Evolutionary conservation across 2,797 vertebrate genomes (phyloP).

Genomic region (Amniataba percoides): DNA sequence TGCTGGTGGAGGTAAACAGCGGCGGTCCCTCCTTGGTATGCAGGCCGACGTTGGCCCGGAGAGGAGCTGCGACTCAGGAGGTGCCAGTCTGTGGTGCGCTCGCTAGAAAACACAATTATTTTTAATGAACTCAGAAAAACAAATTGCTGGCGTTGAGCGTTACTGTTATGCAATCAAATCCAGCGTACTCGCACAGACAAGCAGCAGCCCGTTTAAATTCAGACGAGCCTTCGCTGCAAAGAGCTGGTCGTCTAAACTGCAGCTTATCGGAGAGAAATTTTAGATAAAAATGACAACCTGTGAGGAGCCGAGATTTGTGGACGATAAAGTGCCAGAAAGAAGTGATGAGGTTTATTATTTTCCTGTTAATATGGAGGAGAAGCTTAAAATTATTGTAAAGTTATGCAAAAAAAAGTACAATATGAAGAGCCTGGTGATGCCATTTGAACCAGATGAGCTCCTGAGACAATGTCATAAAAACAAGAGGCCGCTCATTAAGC

Average conservation of each 20-base stretch:
- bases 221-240: constrained; percentile 32
- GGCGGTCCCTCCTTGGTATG: too few species aligned
- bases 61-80: constrained; percentile 64
- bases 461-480: neutral
- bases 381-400: neutral
- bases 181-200: constrained; percentile 58
- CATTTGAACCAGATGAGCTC: neutral
- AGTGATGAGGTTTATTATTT: too few species aligned
- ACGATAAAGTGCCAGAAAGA: neutral
- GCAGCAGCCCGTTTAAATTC: constrained; percentile 35
- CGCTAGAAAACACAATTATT: constrained; percentile 78
- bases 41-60: neutral
- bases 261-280: neutral
- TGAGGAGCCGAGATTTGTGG: neutral
- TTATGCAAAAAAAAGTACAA: neutral
- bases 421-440: neutral
- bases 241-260: constrained; percentile 20
- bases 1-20: too few species aligned
- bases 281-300: neutral
- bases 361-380: too few species aligned
- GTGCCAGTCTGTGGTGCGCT: constrained; percentile 71
- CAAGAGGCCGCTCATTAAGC: neutral
- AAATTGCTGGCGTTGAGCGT: constrained; percentile 55
- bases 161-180: constrained; percentile 59
- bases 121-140: constrained; percentile 76